Evolutionary conservation across 2,113 vertebrate species (phyloP).

Genomic region (Ophiodon elongatus): DNA sequence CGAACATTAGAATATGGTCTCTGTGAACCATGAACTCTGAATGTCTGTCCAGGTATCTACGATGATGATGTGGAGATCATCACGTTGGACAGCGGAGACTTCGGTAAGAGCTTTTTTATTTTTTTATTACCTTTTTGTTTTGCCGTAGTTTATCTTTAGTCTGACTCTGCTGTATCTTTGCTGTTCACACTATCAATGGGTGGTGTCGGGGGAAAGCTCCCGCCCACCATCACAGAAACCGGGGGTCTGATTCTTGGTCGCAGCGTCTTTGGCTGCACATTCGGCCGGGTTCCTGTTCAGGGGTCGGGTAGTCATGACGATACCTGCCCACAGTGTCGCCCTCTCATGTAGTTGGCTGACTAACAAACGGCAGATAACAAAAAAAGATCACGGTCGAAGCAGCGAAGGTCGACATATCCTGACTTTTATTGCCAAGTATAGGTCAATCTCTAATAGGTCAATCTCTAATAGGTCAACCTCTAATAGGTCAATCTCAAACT

Average conservation of each 20-base stretch:
- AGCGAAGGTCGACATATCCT: not conserved
- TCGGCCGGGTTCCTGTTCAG: too few species aligned
- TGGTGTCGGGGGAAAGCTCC: not conserved
- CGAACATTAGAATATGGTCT: not conserved
- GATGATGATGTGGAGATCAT: slow-evolving; percentile 97
- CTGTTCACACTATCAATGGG: too few species aligned
- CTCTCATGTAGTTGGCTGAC: not conserved
- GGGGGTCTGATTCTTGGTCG: not conserved
- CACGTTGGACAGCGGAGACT: slow-evolving; percentile 96
- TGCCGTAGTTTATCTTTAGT: not conserved
- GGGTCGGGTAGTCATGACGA: too few species aligned
- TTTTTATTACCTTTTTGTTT: not conserved
- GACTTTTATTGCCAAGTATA: not conserved
- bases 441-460: too few species aligned
- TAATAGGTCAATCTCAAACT: not conserved
- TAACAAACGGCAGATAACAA: not conserved
- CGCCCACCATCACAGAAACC: not conserved
- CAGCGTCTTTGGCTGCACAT: too few species aligned
- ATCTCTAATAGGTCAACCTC: too few species aligned
- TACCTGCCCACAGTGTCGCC: not conserved
- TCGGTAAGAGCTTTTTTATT: slow-evolving; percentile 86
- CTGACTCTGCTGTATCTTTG: too few species aligned
- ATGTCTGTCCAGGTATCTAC: slow-evolving; percentile 92
- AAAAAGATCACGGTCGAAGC: not conserved
- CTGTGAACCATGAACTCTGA: not conserved